A percentile compares a stretch with the other conserved stretches of the same genome.
phyloP scores from a whole-genome alignment of 2,797 vertebrate genomes.

The Anabas testudineus region DNA sequence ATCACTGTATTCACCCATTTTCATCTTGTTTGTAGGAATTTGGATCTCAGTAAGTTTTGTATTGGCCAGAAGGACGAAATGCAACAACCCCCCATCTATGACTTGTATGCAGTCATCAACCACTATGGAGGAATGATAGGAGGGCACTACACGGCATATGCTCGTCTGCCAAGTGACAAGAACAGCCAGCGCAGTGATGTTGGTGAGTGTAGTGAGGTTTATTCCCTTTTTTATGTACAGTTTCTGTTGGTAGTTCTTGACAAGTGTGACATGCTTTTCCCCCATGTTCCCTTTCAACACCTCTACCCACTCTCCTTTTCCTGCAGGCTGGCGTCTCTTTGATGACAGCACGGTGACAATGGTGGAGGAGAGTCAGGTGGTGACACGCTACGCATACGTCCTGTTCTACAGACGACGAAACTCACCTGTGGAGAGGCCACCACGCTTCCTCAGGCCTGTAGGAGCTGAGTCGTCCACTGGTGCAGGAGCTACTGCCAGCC shows the following conservation, averaged over 20 bases:
- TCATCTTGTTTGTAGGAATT: slow-evolving; percentile 83
- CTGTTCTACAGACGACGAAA: slow-evolving; percentile 97
- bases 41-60: slow-evolving; percentile 98
- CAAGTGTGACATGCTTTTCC: background rate
- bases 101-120: slow-evolving; percentile 98
- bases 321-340: slow-evolving; percentile 95
- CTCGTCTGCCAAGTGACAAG: slow-evolving; percentile 95
- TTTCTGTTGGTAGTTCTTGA: too few relatives aligned
- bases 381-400: slow-evolving; percentile 97
- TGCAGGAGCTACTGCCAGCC: slow-evolving; percentile 90
- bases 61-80: slow-evolving; percentile 97
- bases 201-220: slow-evolving; percentile 82
- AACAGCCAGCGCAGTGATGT: slow-evolving; percentile 99
- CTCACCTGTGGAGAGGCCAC: slow-evolving; percentile 96
- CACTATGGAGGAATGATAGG: slow-evolving; percentile 99
- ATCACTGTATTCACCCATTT: too few relatives aligned
- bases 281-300: background rate
- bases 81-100: slow-evolving; percentile 95
- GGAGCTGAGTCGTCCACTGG: slow-evolving; percentile 84
- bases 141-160: slow-evolving; percentile 96
- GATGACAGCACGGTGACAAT: slow-evolving; percentile 98
- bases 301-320: background rate
- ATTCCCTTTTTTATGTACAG: background rate
- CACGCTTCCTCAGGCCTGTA: slow-evolving; percentile 84
- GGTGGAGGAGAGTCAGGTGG: slow-evolving; percentile 97